These are phyloP conservation scores for Drosophila nigricruria DNA, from an alignment of 2,888 invertebrate species.

Conservation along the genomic window DNA sequence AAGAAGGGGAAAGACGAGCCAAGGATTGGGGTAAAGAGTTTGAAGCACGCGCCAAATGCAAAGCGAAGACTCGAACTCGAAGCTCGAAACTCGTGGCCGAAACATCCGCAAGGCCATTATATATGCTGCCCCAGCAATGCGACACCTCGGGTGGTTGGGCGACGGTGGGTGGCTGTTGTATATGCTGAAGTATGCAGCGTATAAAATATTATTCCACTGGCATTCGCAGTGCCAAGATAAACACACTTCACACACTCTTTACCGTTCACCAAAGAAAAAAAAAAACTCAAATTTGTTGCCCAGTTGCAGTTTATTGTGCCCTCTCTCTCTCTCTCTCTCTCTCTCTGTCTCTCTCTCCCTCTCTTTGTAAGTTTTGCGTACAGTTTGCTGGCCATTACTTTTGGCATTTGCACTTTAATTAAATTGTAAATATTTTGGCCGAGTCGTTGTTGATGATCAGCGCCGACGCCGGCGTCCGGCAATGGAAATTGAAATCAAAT, in stretches of 20 bases:
- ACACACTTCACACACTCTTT: constrained; percentile 29
- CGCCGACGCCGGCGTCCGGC: not conserved
- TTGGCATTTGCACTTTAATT: constrained; percentile 71
- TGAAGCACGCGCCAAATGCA: constrained; percentile 57
- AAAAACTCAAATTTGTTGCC: constrained; percentile 6
- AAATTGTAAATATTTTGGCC: constrained; percentile 73
- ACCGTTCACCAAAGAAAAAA: not conserved
- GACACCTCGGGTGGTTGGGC: constrained; percentile 27
- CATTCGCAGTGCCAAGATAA: constrained; percentile 47
- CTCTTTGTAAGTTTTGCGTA: constrained; percentile 12
- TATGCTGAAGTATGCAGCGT: constrained; percentile 17
- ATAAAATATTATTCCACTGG: constrained; percentile 49
- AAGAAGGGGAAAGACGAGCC: not conserved
- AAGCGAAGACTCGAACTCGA: constrained; percentile 11
- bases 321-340: not conserved
- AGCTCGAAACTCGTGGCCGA: constrained; percentile 7
- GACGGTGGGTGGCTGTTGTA: not conserved
- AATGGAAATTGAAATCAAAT: constrained; percentile 58
- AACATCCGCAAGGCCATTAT: constrained; percentile 33
- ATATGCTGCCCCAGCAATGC: constrained; percentile 37
- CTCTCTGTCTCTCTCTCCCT: not conserved
- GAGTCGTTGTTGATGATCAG: constrained; percentile 34
- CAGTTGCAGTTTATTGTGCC: constrained; percentile 27
- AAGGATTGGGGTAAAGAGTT: constrained; percentile 21
- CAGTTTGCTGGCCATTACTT: constrained; percentile 51